phyloP scores from a whole-genome alignment of 2,113 vertebrate species.

The Rana temporaria region DNA sequence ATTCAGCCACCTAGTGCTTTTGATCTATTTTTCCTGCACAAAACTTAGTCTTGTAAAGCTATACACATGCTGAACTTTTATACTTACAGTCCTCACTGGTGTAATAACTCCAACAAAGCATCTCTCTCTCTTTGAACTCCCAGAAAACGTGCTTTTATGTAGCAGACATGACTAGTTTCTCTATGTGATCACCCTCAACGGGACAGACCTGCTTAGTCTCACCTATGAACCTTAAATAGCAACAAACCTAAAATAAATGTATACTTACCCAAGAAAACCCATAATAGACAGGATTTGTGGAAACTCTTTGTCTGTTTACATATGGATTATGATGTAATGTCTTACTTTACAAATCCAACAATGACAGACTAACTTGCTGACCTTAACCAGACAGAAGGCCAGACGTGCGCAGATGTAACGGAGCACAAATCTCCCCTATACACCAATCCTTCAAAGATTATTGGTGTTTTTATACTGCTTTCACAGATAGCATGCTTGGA shows the following conservation, averaged over 20 bases:
- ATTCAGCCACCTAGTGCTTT: not conserved
- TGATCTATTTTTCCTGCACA: not conserved
- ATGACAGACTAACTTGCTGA: conserved; percentile 18
- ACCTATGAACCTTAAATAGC: conserved; percentile 6
- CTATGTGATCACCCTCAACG: not conserved
- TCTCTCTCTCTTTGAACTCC: not conserved
- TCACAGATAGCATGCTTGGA: not conserved
- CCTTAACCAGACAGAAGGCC: conserved; percentile 39
- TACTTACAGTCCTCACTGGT: no score
- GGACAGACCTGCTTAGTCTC: conserved; percentile 13
- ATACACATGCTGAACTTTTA: not conserved
- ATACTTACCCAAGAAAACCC: not conserved
- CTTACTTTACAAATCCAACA: conserved; percentile 11
- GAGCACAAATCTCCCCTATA: conserved; percentile 13
- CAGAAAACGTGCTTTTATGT: conserved; percentile 4
- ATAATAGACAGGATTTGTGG: not conserved
- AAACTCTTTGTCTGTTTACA: conserved; percentile 30
- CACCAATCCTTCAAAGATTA: conserved; percentile 20
- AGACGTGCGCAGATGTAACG: conserved; percentile 1
- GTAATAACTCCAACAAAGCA: not conserved
- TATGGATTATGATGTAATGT: conserved; percentile 42
- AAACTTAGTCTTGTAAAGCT: not conserved
- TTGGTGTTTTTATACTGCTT: not conserved
- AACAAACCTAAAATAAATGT: not conserved
- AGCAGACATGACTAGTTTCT: conserved; percentile 17